A percentile compares a stretch with the other conserved stretches of the same genome.
Conservation (phyloP, 2,113 vertebrate species). For the Ptyas mucosa region DNA sequence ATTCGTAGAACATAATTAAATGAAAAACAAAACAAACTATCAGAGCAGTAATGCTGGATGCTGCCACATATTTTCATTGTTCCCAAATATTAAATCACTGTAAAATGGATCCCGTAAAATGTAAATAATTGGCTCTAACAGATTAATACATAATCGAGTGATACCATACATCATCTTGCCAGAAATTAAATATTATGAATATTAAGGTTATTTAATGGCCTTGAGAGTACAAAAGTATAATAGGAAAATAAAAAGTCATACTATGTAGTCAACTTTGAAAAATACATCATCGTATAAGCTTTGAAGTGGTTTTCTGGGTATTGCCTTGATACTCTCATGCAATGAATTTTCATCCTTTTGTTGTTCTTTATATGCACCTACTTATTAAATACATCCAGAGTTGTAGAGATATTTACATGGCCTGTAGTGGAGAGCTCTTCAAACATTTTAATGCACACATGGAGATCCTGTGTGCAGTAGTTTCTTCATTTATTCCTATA, state of each 20-base stretch:
- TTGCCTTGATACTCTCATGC: constrained; percentile 43
- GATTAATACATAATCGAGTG: constrained; percentile 52
- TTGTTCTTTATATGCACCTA: constrained; percentile 34
- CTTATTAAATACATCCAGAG: constrained; percentile 15
- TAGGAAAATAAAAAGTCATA: constrained; percentile 32
- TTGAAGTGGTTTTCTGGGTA: constrained; percentile 40
- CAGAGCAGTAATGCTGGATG: constrained; percentile 27
- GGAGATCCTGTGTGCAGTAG: neutral
- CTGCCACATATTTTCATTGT: constrained; percentile 36
- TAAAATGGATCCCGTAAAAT: constrained; percentile 55
- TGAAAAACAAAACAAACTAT: constrained; percentile 36
- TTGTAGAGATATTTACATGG: neutral
- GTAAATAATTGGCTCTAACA: constrained; percentile 50
- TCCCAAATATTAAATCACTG: constrained; percentile 54
- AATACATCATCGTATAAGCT: neutral
- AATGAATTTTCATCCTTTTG: constrained; percentile 7
- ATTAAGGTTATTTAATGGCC: constrained; percentile 33
- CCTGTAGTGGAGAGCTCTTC: neutral
- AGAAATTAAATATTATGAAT: constrained; percentile 52
- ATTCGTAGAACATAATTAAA: constrained; percentile 30
- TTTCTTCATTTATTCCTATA: neutral
- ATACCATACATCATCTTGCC: constrained; percentile 27
- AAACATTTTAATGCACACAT: neutral
- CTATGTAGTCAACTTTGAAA: constrained; percentile 42
- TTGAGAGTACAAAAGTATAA: constrained; percentile 37